Base-by-base conservation (phyloP, 2,797 vertebrate species). In the Valencia hispanica region DNA sequence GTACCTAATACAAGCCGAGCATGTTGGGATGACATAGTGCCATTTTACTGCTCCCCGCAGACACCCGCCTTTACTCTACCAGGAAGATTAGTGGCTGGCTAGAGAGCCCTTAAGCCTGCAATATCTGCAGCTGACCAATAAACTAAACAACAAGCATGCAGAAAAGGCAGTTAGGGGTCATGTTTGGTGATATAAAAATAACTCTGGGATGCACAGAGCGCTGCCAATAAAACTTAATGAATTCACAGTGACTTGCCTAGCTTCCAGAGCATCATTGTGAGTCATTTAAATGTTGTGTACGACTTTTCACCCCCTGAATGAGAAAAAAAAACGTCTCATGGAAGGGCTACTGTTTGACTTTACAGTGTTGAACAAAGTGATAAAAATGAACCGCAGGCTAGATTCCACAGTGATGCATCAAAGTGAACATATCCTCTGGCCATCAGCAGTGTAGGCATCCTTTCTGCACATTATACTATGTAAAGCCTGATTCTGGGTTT, bases 21-120 rank as follows among this genome's bases (percentile, higher is more conserved):
- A 72, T 41, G 82, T 80, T 79, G 84, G 55, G 48, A 73, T 92
- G 91, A 92, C 86, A 88, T 86, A 86, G 83, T 79, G 87, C 79
- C 59, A 74, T 65, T 93, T 92, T 91, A 93, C 80, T 47, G 89
- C 68, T 91, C 91, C 91, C 93, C 2, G 27, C 53, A 79, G 91
- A 86, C 80, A 50, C 59, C 79, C 75, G 70, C 70, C 36, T 1
- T 77, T 80, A 61, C 84, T 78, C 87, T 59, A 77, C 84, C 82
- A 69, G 82, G 81, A 85, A 87, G 88, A 93, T 91, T 89, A 88
- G 92, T 85, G 79, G 88, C 80, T 51, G 79, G 72, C 87, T 84
- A 34, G 90, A 92, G 93, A 90, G 84, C 74, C 79, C 72, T 93
- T 85, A 91, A 93, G 79, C 72, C 57, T 57, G 65, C 86, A 84